Evolutionary conservation across 2,888 invertebrate species (phyloP), one percentile per base, ranked within the genome.

Genomic region (Melanostoma mellinum): DNA sequence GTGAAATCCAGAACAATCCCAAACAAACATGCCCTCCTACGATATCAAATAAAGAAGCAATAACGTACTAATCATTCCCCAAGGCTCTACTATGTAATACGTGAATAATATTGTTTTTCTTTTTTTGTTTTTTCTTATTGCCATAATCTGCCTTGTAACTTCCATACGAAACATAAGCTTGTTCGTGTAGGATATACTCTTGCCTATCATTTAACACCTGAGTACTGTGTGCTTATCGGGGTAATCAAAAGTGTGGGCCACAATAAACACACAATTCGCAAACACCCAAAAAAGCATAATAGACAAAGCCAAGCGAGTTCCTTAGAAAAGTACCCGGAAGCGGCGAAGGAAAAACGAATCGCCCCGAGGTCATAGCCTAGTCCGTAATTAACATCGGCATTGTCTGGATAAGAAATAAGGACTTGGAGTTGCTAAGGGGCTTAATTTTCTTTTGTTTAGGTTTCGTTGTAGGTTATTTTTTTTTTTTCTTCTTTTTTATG

Each of bases 351-450:
- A 72, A 53, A 71, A 72, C 8, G 52, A 63, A 33, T 69, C 52
- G 56, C 50, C 75, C n/a, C 48, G 35, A 61, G 79, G 73, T 61
- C 67, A 61, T 73, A 73, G 48, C 77, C 56, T 44, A 55, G 52
- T 42, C 40, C 61, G 68, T 77, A 82, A 82, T 82, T 82, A 82
- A 77, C 77, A 77, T 77, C 67, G 72, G 61, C 67, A 63, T 77
- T 82, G 72, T 82, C 72, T 68, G 73, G 73, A 63, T 67, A 46
- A 50, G 46, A 68, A 77, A 77, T 61, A 77, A 73, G 71, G 72
- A 36, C 55, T 61, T 20, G 48, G 67, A 65, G 46, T 61, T 46
- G 50, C 52, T 67, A 60, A 72, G 71, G 80, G 60, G 50, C 78
- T 75, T 38, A 60, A 71, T 71, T 71, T 65, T 53, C 44, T 20